These are phyloP conservation scores for Sylvilagus floridanus DNA, from an alignment of 2,797 vertebrate genomes.

Conservation along the genomic window DNA sequence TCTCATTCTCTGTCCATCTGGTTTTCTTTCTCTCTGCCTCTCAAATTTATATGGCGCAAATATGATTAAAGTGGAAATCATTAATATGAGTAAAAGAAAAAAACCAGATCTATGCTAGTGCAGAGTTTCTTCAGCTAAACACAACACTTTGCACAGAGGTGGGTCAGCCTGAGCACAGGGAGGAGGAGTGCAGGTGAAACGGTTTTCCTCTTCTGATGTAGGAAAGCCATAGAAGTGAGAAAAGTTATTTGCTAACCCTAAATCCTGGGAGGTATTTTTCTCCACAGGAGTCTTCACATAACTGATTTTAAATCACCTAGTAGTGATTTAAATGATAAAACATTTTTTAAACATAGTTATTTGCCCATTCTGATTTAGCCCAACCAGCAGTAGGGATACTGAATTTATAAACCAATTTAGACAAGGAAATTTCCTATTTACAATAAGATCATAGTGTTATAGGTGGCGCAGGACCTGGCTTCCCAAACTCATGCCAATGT, in stretches of 20 bases:
- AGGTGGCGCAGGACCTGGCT: too few species aligned
- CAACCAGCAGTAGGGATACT: not conserved
- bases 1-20: too few species aligned
- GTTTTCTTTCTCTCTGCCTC: too few species aligned
- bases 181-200: fast-evolving
- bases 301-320: conserved; percentile 9
- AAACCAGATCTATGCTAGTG: not conserved
- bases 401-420: conserved; percentile 12
- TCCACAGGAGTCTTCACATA: not conserved
- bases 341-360: not conserved
- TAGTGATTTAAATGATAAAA: not conserved
- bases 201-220: not conserved
- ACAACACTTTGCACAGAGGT: not conserved
- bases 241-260: not conserved
- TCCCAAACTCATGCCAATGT: too few species aligned
- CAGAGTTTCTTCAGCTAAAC: not conserved
- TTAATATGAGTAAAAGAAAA: conserved; percentile 47
- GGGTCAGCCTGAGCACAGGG: not conserved
- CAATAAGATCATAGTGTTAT: conserved; percentile 8
- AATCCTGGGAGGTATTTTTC: conserved; percentile 31
- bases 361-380: not conserved
- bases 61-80: conserved; percentile 54
- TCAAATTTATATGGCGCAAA: not conserved
- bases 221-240: not conserved
- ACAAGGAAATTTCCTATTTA: conserved; percentile 7